These are phyloP conservation scores for Caranx ignobilis DNA, from an alignment of 2,113 vertebrate species.

Conservation along the genomic window DNA sequence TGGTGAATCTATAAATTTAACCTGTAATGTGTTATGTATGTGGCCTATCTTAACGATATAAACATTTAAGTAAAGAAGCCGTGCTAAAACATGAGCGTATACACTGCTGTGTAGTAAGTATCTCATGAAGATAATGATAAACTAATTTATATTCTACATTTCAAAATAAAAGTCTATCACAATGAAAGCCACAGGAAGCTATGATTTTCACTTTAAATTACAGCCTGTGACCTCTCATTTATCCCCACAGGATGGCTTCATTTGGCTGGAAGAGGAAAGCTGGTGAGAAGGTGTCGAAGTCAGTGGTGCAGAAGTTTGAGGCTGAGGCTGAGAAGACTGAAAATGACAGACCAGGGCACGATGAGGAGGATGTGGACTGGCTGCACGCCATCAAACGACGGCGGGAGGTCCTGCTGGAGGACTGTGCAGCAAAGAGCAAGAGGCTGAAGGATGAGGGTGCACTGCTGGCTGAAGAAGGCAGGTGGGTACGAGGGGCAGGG, in stretches of 20 bases:
- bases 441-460: constrained; percentile 92
- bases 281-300: constrained; percentile 94
- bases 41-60: background rate
- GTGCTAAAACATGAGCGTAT: background rate
- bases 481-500: constrained; percentile 76
- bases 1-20: no score
- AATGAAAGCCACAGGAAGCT: background rate
- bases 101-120: background rate
- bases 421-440: constrained; percentile 87
- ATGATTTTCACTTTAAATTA: background rate
- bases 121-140: background rate
- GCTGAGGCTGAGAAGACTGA: constrained; percentile 85
- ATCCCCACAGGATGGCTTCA: constrained; percentile 88
- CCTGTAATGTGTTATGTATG: background rate
- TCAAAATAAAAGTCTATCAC: constrained; percentile 2
- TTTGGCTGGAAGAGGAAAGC: constrained; percentile 97
- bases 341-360: constrained; percentile 52
- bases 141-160: background rate
- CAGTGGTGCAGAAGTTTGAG: constrained; percentile 91
- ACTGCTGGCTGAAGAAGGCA: constrained; percentile 88
- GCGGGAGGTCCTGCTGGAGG: constrained; percentile 87
- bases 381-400: constrained; percentile 87
- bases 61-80: no score
- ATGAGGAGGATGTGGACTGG: constrained; percentile 86
- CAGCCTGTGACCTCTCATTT: background rate